A percentile compares a stretch with the other conserved stretches of the same genome.
Evolutionary conservation across 2,888 invertebrate genomes (phyloP).

Genomic region (Drosophila birchii): DNA sequence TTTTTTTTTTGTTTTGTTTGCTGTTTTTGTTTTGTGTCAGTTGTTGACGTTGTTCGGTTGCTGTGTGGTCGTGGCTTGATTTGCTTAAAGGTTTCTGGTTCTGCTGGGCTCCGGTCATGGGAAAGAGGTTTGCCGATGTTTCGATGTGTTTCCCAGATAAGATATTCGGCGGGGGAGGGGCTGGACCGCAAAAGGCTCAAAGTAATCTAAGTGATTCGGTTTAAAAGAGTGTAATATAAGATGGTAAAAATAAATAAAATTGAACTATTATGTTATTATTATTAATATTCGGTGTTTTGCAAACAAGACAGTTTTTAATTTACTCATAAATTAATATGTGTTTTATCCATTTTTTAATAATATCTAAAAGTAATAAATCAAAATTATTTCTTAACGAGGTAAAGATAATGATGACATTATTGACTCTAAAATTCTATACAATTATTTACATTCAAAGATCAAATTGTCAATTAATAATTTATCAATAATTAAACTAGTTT

Average conservation of each 20-base stretch:
- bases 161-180: neutral
- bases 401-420: too few species aligned
- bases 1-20: conserved; percentile 34
- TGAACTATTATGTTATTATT: neutral
- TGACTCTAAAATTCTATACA: too few species aligned
- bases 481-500: too few species aligned
- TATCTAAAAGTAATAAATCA: neutral
- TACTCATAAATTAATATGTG: neutral
- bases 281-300: neutral
- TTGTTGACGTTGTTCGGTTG: conserved; percentile 63
- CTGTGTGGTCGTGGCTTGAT: conserved; percentile 74
- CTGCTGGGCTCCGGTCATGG: conserved; percentile 56
- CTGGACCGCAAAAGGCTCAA: too few species aligned
- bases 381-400: too few species aligned
- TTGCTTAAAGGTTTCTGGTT: conserved; percentile 69
- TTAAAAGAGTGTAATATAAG: neutral
- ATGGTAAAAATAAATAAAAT: neutral
- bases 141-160: conserved; percentile 27
- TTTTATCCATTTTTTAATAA: neutral
- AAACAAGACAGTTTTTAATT: neutral
- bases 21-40: conserved; percentile 57
- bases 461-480: too few species aligned
- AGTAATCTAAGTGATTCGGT: neutral
- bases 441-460: too few species aligned
- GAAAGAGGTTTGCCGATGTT: conserved; percentile 42